Evolutionary conservation across 2,113 vertebrate species (phyloP).

Genomic region (Mixornis gularis): DNA sequence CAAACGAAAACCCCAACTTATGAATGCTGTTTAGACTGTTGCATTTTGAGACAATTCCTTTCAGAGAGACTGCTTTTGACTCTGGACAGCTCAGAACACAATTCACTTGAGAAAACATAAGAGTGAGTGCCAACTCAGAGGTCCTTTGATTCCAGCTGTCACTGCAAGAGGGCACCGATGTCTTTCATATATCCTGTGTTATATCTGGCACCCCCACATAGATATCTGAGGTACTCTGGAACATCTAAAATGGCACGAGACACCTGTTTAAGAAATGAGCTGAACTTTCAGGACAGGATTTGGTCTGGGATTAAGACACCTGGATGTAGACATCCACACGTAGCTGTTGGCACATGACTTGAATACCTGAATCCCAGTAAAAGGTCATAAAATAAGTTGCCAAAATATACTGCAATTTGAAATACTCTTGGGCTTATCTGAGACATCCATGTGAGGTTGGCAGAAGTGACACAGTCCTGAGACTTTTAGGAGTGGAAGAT

Average conservation of each 20-base stretch:
- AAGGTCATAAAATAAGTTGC: background rate
- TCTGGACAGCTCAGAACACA: background rate
- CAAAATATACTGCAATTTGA: background rate
- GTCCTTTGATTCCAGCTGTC: background rate
- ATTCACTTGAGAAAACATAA: background rate
- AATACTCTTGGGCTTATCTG: background rate
- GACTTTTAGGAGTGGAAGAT: background rate
- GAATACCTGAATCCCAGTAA: background rate
- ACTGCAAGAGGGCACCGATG: background rate
- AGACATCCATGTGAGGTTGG: background rate
- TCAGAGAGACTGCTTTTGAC: background rate
- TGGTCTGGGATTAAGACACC: background rate
- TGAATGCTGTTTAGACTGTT: background rate
- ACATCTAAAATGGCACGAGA: background rate
- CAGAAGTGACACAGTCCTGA: background rate
- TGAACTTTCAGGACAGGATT: background rate
- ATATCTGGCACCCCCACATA: background rate
- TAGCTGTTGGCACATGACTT: background rate
- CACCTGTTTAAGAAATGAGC: background rate
- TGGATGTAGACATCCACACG: background rate
- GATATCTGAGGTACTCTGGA: background rate
- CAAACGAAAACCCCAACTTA: background rate
- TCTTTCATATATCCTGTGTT: background rate
- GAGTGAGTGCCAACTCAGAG: background rate
- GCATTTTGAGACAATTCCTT: background rate